Percentiles rank a stretch among this genome's conserved stretches.
Conservation (phyloP, 2,797 vertebrate species). For the Epinephelus awoara region DNA sequence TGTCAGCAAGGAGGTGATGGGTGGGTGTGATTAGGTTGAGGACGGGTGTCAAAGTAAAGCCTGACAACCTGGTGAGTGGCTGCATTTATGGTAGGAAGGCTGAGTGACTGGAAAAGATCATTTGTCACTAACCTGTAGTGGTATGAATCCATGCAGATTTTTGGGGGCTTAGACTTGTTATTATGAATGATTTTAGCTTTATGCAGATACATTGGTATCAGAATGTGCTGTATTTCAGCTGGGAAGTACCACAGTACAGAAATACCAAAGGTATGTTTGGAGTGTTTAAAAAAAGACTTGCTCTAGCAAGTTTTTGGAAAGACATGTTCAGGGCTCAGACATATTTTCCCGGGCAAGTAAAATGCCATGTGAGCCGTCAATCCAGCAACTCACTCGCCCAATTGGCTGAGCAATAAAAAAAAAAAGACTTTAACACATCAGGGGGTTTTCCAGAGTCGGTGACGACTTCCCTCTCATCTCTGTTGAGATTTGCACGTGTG, state of each 20-base stretch:
- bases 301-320: neutral
- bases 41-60: slow-evolving; percentile 9
- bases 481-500: too few species aligned
- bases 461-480: too few species aligned
- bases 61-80: slow-evolving; percentile 16
- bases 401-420: too few species aligned
- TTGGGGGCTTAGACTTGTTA: neutral
- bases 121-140: neutral
- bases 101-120: neutral
- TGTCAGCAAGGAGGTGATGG: slow-evolving; percentile 26
- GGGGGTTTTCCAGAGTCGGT: too few species aligned
- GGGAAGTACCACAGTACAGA: neutral
- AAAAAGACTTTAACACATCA: too few species aligned
- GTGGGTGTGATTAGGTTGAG: slow-evolving; percentile 20
- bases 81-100: slow-evolving; percentile 6
- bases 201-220: neutral
- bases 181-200: neutral
- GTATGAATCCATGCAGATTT: neutral
- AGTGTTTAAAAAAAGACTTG: too few species aligned
- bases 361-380: too few species aligned
- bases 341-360: too few species aligned
- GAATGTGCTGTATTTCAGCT: neutral
- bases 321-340: too few species aligned
- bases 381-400: too few species aligned
- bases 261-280: neutral